A percentile compares a stretch with the other conserved stretches of the same genome.
Conservation (phyloP, 2,797 vertebrate genomes). For the Neopelma chrysocephalum region DNA sequence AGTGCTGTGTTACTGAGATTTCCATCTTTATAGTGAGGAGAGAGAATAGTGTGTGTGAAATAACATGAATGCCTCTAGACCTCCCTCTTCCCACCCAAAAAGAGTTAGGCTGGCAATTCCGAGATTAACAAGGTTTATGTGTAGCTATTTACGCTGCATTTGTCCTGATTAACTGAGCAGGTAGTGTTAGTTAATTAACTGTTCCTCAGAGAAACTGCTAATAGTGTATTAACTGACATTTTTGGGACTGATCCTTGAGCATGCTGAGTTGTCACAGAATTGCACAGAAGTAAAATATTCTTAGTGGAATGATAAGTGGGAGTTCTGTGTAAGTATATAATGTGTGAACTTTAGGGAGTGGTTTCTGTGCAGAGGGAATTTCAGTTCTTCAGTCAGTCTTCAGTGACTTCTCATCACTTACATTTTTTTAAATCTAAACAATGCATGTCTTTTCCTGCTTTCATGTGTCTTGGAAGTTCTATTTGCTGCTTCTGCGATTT, state of each 20-base stretch:
- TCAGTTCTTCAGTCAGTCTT: background rate
- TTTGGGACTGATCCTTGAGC: background rate
- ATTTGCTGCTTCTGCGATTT: background rate
- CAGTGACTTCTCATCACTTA: background rate
- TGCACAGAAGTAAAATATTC: background rate
- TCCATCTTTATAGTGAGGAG: background rate
- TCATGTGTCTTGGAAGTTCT: background rate
- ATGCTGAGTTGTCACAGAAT: background rate
- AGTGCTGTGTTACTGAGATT: background rate
- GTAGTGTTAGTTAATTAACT: background rate
- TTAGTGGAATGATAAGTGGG: background rate
- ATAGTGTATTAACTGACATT: background rate
- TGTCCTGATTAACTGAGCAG: background rate
- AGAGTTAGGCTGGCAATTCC: background rate
- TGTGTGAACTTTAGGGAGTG: rapidly evolving
- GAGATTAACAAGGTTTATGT: background rate
- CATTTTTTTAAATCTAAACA: background rate
- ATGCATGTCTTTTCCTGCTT: background rate
- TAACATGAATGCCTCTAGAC: background rate
- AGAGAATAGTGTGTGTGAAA: background rate
- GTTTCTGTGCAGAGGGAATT: background rate
- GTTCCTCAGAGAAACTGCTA: background rate
- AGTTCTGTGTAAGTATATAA: background rate
- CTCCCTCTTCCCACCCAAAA: background rate
- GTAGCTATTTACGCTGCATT: background rate